phyloP scores from a whole-genome alignment of 2,113 vertebrate genomes.

The Cyphomyrus discorhynchus region DNA sequence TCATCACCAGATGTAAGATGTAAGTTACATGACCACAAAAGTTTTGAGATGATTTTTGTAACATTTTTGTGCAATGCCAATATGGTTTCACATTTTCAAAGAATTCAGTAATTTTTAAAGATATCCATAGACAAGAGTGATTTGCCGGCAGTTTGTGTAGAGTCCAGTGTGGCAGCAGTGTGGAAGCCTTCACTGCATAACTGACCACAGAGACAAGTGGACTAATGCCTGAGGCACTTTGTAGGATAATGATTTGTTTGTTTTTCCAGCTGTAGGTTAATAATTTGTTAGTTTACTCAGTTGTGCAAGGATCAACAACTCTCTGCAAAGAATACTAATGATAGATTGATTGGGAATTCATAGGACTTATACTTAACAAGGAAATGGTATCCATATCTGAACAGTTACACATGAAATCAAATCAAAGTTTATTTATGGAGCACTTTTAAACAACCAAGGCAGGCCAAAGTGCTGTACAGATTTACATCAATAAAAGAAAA shows the following conservation, averaged over 20 bases:
- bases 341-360: not conserved
- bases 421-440: too few relatives aligned
- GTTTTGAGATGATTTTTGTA: not conserved
- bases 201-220: not conserved
- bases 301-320: not conserved
- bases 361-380: not conserved
- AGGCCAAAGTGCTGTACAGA: too few relatives aligned
- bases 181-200: not conserved
- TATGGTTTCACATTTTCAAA: not conserved
- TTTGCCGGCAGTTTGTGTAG: not conserved
- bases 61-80: slow-evolving; percentile 1
- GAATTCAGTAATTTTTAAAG: not conserved
- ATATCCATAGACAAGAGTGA: not conserved
- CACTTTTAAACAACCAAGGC: too few relatives aligned
- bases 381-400: not conserved
- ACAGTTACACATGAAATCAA: not conserved
- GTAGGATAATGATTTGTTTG: not conserved
- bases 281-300: not conserved
- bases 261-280: not conserved
- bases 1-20: not conserved
- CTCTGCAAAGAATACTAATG: not conserved
- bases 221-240: not conserved
- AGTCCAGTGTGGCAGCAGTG: not conserved
- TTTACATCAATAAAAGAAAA: too few relatives aligned
- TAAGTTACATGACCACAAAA: not conserved